Base-by-base conservation (phyloP, 2,113 vertebrate genomes). In the Hassar affinis region DNA sequence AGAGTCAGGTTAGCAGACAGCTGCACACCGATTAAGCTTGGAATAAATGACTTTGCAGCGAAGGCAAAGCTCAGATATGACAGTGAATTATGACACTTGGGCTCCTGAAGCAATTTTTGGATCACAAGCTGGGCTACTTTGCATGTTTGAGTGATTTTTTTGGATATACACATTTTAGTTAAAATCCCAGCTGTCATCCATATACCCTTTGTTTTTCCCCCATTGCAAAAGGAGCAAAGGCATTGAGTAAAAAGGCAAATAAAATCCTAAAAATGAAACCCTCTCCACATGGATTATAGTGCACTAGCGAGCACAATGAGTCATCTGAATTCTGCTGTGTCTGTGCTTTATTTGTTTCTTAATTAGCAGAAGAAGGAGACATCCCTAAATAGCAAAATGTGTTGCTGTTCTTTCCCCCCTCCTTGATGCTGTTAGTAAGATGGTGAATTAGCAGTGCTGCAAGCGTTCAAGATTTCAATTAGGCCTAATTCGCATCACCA, bases 401-500 rank as follows among this genome's bases (percentile, higher is more conserved):
- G 91, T 88, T 90, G 91, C 91, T 90, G 90, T 91, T 56, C 42
- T 57, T 33, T 7, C 17, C 18, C n/a, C 49, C 30, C 78, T 74
- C 76, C 76, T 35, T 78, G 68, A 91, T 91, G 90, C 92, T 88
- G 90, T 91, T 85, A 89, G 93, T 90, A 92, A 91, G 90, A 78
- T 82, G n/a, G 89, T 88, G 88, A 93, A 93, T 95, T 94, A 94
- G 94, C 92, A 80, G 86, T 80, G 91, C 93, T 90, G 92, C 91
- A 91, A 94, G 93, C 92, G 89, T 91, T 89, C 89, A 90, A 90
- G 91, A 93, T 93, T 93, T 93, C 93, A 94, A 94, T 94, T 94
- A 81, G 64, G 33, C 51, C 64, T 81, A 93, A 94, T 94, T 94
- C 90, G 88, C 91, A 92, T 94, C 89, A 90, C 89, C 92, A 90